Evolutionary conservation across 2,797 vertebrate species (phyloP).

Genomic region (Coluber constrictor): DNA sequence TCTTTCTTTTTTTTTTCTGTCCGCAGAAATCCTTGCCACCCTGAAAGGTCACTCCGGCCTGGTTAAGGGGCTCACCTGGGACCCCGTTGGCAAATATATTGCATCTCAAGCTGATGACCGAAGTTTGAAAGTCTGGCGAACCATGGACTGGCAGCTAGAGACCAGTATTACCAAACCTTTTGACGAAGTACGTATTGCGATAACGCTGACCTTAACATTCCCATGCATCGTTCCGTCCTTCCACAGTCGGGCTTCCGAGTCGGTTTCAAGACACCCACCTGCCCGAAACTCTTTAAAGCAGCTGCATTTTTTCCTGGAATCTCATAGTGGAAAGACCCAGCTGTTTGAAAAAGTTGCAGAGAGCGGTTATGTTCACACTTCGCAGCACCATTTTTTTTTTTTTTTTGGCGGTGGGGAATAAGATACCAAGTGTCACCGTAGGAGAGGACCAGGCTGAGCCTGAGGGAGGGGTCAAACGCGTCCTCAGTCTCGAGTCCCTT

Average conservation of each 20-base stretch:
- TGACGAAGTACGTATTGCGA: conserved; percentile 80
- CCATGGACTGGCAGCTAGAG: conserved; percentile 96
- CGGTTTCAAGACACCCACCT: background rate
- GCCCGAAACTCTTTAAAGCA: background rate
- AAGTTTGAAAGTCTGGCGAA: conserved; percentile 96
- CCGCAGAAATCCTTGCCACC: conserved; percentile 89
- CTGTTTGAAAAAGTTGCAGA: background rate
- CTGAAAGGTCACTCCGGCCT: conserved; percentile 92
- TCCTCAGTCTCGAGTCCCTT: no score
- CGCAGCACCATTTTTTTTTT: background rate
- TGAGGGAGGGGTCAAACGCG: no score
- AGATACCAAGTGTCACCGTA: background rate
- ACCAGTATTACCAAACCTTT: conserved; percentile 98
- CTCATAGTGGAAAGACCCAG: background rate
- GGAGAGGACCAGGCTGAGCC: background rate
- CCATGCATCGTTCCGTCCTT: background rate
- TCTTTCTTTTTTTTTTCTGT: background rate
- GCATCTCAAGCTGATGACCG: conserved; percentile 97
- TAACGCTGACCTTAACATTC: fast-evolving
- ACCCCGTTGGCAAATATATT: conserved; percentile 96
- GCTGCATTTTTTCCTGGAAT: background rate
- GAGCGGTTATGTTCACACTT: background rate
- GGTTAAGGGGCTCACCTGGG: conserved; percentile 98
- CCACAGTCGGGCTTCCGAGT: background rate
- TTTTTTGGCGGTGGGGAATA: background rate